These are phyloP conservation scores for Deilephila elpenor DNA, from an alignment of 2,888 invertebrate species.

Conservation along the genomic window DNA sequence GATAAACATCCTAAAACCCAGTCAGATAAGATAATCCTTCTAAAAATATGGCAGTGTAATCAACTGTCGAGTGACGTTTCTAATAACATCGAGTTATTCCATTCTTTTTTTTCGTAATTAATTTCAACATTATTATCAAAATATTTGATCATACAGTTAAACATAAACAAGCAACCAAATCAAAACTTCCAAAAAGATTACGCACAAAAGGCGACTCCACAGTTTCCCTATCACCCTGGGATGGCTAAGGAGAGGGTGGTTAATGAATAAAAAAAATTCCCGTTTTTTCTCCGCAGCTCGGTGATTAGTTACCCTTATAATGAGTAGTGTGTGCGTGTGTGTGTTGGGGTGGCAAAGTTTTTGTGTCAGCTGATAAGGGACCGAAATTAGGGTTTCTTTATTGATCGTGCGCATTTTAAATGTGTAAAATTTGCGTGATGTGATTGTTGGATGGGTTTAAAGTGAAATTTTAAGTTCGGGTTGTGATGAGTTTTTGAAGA, in stretches of 20 bases:
- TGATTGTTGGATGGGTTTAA: conserved; percentile 8
- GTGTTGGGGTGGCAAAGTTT: conserved; percentile 63
- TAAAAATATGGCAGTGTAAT: too few relatives aligned
- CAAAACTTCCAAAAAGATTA: not conserved
- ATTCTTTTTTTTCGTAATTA: too few relatives aligned
- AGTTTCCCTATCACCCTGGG: conserved; percentile 53
- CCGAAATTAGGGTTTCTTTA: conserved; percentile 69
- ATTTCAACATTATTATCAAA: too few relatives aligned
- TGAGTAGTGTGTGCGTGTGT: conserved; percentile 72
- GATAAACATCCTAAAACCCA: too few relatives aligned
- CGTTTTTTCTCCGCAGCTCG: conserved; percentile 79
- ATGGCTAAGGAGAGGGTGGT: conserved; percentile 80
- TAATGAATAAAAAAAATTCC: conserved; percentile 83
- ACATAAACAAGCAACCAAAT: not conserved
- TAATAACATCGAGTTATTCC: too few relatives aligned
- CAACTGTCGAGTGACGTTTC: too few relatives aligned
- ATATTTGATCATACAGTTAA: too few relatives aligned
- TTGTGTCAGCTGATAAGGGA: conserved; percentile 78
- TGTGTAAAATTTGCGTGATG: conserved; percentile 24
- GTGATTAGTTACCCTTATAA: conserved; percentile 84
- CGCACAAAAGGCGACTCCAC: conserved; percentile 48
- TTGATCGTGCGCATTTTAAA: conserved; percentile 55
- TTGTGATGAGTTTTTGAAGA: not conserved
- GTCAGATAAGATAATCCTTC: too few relatives aligned
- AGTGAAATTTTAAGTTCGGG: not conserved